Base-by-base conservation (phyloP, 2,113 vertebrate genomes). In the Ciconia boyciana region DNA sequence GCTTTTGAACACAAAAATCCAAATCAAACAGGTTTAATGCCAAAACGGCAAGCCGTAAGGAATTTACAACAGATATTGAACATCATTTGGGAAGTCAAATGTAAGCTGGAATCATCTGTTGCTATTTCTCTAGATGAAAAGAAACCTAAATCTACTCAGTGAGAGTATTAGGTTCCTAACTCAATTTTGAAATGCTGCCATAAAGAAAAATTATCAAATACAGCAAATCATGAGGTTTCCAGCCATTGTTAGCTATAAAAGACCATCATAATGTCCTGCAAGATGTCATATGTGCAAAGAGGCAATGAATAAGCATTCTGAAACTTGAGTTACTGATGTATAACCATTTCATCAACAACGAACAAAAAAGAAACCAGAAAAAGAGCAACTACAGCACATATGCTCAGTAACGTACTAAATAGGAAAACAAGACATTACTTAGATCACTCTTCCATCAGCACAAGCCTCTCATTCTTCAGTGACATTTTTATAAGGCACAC, bases 21-120 rank as follows among this genome's bases (percentile, higher is more conserved):
- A 97, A 97, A 95, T 93, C 84, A 96, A 97, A 96, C 78, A 97
- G n/a, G 60, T 80, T 81, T 84, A 86, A 87, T 92, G 95, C 86
- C 95, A 97, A 95, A 95, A 69, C 24, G 13, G 90, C 90, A 97
- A 97, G 94, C 82, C 80, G 70, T 90, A 80, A 90, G 66, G 79
- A 95, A 95, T 93, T 97, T 89, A 97, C 64, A 83, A 87, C 79
- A 83, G 90, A 97, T 89, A 91, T 20, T 76, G 91, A 96, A 90
- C 89, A 96, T 96, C 86, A 95, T 82, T 94, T 4, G 36, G 81
- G 89, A 97, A 97, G 90, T 84, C 87, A 84, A 85, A 80, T 17
- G 11, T 86, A 93, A 97, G 71, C 81, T 96, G 80, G 84, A 97
- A 96, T 95, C n/a, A 68, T 83, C 90, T 69, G 48, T 70, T 87